A percentile compares a stretch with the other conserved stretches of the same genome.
These are phyloP conservation scores for Propithecus coquereli DNA, from an alignment of 2,113 vertebrate genomes.

Conservation along the genomic window DNA sequence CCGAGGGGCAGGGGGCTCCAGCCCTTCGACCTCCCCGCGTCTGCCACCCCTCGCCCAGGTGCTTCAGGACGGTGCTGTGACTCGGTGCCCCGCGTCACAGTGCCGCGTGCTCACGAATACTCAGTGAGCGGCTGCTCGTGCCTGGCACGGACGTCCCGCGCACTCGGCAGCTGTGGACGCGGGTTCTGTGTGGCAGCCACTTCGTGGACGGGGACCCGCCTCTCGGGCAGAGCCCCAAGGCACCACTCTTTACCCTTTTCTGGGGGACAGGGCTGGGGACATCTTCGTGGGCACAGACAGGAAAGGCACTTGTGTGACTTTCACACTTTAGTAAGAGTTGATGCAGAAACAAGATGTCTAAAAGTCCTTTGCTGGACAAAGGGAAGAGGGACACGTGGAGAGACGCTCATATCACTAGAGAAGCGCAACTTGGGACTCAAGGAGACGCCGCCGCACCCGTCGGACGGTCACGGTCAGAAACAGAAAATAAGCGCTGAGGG, in stretches of 20 bases:
- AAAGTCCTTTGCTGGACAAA: not conserved
- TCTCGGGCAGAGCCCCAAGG: not conserved
- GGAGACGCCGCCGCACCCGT: fast-evolving
- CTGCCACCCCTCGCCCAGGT: not conserved
- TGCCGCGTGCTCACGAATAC: fast-evolving
- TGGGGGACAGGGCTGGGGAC: no score
- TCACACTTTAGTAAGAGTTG: not conserved
- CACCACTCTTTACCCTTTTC: no score
- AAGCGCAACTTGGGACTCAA: not conserved
- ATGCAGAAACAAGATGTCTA: not conserved
- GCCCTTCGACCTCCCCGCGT: not conserved
- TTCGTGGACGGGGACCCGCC: fast-evolving
- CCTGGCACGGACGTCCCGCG: not conserved
- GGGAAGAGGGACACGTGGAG: fast-evolving
- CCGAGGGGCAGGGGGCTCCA: not conserved
- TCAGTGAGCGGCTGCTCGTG: not conserved
- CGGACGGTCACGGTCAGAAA: fast-evolving
- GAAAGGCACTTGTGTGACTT: not conserved
- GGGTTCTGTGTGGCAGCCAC: not conserved
- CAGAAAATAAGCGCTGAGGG: not conserved
- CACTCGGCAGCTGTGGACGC: not conserved
- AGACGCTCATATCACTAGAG: not conserved
- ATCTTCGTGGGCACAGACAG: no score
- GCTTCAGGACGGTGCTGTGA: not conserved
- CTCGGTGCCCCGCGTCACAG: fast-evolving